phyloP scores from a whole-genome alignment of 2,797 vertebrate genomes.

The Pantherophis vulpinus region DNA sequence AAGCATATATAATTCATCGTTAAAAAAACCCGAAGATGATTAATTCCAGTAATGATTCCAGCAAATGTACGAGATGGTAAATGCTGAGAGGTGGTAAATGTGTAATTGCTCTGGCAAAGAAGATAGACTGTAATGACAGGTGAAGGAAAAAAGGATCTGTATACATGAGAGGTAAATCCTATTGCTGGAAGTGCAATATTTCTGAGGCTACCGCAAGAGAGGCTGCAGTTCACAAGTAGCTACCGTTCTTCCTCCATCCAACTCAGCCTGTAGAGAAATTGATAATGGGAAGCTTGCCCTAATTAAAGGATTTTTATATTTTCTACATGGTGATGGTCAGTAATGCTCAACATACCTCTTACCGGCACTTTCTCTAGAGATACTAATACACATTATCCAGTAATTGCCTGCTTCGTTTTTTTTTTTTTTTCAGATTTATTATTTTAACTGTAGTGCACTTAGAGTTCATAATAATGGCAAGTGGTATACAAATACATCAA shows the following conservation, averaged over 20 bases:
- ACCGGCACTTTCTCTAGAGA: not conserved
- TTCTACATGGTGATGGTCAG: not conserved
- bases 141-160: not conserved
- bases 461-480: not conserved
- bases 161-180: not conserved
- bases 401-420: not conserved
- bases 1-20: not conserved
- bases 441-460: conserved; percentile 8
- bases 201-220: not conserved
- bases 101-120: not conserved
- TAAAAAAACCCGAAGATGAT: not conserved
- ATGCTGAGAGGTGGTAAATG: not conserved
- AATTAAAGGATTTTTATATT: not conserved
- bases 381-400: not conserved
- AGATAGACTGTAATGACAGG: not conserved
- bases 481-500: not conserved
- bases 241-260: not conserved
- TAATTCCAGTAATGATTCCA: not conserved
- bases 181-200: not conserved
- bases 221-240: not conserved
- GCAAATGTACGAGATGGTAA: not conserved
- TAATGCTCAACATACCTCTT: not conserved
- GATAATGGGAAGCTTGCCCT: not conserved
- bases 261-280: not conserved
- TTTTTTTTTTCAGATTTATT: conserved; percentile 1